phyloP scores from a whole-genome alignment of 1,140 invertebrate genomes.

The Eumaeus atala region DNA sequence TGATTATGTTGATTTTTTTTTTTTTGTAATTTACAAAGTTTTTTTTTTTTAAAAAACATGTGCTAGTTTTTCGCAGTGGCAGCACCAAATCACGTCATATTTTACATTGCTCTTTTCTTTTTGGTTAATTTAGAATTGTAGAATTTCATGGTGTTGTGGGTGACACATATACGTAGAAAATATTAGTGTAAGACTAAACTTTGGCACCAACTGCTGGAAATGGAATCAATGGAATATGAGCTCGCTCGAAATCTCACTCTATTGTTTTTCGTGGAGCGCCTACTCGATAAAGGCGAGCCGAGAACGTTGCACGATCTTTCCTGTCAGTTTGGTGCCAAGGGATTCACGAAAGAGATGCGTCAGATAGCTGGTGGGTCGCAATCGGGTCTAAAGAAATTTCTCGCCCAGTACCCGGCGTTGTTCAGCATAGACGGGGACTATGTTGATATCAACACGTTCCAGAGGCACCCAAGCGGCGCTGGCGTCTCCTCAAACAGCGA shows the following conservation, averaged over 20 bases:
- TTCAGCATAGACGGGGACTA: conserved; percentile 94
- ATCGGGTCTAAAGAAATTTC: conserved; percentile 93
- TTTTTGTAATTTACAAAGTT: no score
- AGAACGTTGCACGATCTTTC: conserved; percentile 96
- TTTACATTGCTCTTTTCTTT: conserved; percentile 54
- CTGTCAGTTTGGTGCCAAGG: conserved; percentile 96
- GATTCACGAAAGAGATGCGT: conserved; percentile 95
- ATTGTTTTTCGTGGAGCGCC: conserved; percentile 95
- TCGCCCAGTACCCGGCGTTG: conserved; percentile 92
- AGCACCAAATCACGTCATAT: conserved; percentile 35
- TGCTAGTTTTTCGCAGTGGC: conserved; percentile 9
- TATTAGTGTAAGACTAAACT: conserved; percentile 67
- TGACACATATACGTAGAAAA: conserved; percentile 73
- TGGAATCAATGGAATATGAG: conserved; percentile 96
- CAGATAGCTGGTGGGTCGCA: conserved; percentile 96
- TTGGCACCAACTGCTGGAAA: conserved; percentile 75
- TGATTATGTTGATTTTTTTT: no score
- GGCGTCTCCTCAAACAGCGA: conserved; percentile 81
- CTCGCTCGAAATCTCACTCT: conserved; percentile 94
- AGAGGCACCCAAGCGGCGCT: conserved; percentile 68
- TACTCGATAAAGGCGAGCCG: conserved; percentile 94
- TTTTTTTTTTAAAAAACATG: conserved; percentile 4
- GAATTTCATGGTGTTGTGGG: conserved; percentile 73
- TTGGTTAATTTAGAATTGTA: conserved; percentile 56
- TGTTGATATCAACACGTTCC: conserved; percentile 89